Evolutionary conservation across 2,113 vertebrate species (phyloP).

Genomic region (Megaceryle torquata): DNA sequence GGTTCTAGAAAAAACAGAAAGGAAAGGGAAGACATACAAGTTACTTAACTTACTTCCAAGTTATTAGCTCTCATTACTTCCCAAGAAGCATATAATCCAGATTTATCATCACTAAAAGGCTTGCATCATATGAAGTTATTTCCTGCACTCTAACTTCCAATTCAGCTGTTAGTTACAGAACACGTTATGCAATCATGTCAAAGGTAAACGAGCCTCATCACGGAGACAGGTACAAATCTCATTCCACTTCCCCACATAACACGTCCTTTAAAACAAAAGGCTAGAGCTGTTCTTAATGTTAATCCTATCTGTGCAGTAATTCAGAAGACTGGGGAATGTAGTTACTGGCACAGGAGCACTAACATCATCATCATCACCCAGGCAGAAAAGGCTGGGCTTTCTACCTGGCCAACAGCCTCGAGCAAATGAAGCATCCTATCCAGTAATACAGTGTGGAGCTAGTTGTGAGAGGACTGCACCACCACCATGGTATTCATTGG

Average conservation of each 20-base stretch:
- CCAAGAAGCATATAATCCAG: neutral
- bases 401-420: neutral
- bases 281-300: neutral
- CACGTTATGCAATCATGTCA: neutral
- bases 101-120: neutral
- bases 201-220: neutral
- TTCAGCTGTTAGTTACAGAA: conserved; percentile 12
- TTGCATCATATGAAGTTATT: neutral
- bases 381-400: neutral
- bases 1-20: conserved; percentile 72
- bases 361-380: neutral
- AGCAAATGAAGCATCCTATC: neutral
- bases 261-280: neutral
- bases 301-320: neutral
- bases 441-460: accelerated
- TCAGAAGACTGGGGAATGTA: neutral
- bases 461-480: neutral
- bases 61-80: neutral
- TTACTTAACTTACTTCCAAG: neutral
- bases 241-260: neutral
- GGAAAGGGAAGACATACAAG: neutral
- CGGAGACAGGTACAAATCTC: neutral
- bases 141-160: neutral
- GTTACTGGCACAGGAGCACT: neutral
- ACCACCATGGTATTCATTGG: neutral